Conservation (phyloP, 2,888 invertebrate species). For the Choristoneura rosaceana region DNA sequence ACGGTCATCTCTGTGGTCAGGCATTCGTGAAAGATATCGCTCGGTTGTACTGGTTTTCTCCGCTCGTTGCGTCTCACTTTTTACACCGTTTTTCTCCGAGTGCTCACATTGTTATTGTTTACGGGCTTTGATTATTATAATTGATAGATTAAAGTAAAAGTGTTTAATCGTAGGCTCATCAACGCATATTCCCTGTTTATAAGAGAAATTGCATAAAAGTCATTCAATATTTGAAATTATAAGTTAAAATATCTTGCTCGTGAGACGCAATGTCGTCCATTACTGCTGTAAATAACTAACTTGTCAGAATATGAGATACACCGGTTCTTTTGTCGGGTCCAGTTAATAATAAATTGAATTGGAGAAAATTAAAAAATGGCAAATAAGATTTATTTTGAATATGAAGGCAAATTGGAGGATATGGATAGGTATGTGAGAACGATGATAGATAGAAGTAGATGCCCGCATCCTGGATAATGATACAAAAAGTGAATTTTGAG, state of each 20-base stretch:
- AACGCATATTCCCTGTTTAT: neutral
- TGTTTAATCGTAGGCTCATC: slow-evolving; percentile 22
- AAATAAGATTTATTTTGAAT: neutral
- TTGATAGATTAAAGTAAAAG: slow-evolving; percentile 49
- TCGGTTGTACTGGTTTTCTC: slow-evolving; percentile 73
- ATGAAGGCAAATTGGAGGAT: no score
- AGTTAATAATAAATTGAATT: neutral
- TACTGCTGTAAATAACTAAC: neutral
- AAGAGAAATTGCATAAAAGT: neutral
- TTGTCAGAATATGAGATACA: neutral
- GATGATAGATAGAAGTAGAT: no score
- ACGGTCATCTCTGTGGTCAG: slow-evolving; percentile 65
- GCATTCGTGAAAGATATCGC: slow-evolving; percentile 82
- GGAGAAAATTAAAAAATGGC: neutral
- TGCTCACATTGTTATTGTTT: slow-evolving; percentile 46
- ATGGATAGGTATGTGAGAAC: no score
- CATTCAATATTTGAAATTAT: neutral
- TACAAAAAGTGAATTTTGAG: no score
- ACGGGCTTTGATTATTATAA: slow-evolving; percentile 46
- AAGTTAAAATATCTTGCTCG: neutral
- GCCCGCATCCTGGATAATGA: no score
- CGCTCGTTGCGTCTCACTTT: slow-evolving; percentile 49
- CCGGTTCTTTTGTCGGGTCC: neutral
- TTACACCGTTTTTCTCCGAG: slow-evolving; percentile 48
- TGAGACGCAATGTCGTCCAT: neutral